Conservation (phyloP, 2,113 vertebrate species). For the Daubentonia madagascariensis region DNA sequence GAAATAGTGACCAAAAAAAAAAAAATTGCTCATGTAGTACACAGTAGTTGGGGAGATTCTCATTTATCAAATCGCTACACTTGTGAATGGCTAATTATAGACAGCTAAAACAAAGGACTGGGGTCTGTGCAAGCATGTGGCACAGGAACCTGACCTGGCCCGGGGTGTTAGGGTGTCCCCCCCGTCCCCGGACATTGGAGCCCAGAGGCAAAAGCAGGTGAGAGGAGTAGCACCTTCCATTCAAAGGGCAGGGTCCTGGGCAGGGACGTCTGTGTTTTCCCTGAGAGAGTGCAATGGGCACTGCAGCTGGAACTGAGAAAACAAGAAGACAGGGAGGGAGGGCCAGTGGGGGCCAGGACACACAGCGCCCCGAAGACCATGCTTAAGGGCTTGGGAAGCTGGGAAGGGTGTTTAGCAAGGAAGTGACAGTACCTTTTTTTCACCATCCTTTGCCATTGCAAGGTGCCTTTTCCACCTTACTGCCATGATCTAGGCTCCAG, state of each 20-base stretch:
- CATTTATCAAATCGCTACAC: neutral
- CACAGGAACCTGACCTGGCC: too few relatives aligned
- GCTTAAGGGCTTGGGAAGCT: neutral
- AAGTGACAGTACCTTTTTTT: accelerated
- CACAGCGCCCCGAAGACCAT: accelerated
- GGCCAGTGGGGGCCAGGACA: neutral
- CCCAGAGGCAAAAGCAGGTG: neutral
- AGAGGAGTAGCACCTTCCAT: neutral
- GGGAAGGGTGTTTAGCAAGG: accelerated
- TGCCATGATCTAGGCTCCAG: neutral
- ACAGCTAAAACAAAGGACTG: neutral
- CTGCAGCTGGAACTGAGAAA: accelerated
- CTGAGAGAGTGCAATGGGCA: neutral
- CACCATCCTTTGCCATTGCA: too few relatives aligned
- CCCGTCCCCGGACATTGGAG: too few relatives aligned
- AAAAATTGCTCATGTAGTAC: neutral
- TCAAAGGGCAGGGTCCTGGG: neutral
- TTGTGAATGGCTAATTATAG: neutral
- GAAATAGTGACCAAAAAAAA: too few relatives aligned
- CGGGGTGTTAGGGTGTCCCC: neutral
- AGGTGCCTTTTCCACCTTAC: accelerated
- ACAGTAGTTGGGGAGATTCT: too few relatives aligned
- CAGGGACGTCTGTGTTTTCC: neutral
- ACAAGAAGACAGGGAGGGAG: neutral
- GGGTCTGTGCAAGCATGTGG: too few relatives aligned